These are phyloP conservation scores for Cathartes aura DNA, from an alignment of 2,113 vertebrate species.

Conservation along the genomic window DNA sequence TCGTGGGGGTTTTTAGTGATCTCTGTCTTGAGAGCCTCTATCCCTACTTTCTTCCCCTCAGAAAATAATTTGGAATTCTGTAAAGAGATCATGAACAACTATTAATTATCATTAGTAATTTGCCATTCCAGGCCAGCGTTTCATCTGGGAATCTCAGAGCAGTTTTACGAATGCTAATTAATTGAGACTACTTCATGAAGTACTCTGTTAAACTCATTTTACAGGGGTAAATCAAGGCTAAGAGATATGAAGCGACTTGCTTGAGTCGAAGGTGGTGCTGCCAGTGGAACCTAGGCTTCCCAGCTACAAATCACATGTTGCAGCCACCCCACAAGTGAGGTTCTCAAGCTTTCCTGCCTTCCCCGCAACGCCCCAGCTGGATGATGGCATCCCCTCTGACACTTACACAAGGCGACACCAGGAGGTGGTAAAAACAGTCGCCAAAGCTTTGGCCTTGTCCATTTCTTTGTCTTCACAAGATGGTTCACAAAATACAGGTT, in stretches of 20 bases:
- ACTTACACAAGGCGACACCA: neutral
- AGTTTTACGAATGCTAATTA: constrained; percentile 63
- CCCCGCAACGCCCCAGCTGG: neutral
- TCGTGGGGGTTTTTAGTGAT: neutral
- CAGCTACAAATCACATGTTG: fast-evolving
- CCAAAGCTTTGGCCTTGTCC: neutral
- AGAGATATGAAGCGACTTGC: neutral
- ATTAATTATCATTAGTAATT: constrained; percentile 71
- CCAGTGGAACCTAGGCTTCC: neutral
- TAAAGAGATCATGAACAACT: constrained; percentile 45
- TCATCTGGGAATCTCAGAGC: constrained; percentile 50
- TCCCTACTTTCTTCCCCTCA: neutral
- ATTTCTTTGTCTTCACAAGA: neutral
- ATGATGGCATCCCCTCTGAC: neutral
- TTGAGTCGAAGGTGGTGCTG: neutral
- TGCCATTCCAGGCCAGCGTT: constrained; percentile 57
- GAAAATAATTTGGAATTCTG: constrained; percentile 33
- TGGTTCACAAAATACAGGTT: neutral
- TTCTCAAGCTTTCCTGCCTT: neutral
- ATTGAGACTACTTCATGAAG: constrained; percentile 44
- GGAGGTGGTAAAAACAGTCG: neutral
- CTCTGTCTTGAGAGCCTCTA: neutral
- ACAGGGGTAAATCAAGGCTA: constrained; percentile 46
- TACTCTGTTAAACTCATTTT: constrained; percentile 56
- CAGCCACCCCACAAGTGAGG: neutral